A percentile compares a stretch with the other conserved stretches of the same genome.
These are phyloP conservation scores for Caranx ignobilis DNA, from an alignment of 2,113 vertebrate species.

Conservation along the genomic window DNA sequence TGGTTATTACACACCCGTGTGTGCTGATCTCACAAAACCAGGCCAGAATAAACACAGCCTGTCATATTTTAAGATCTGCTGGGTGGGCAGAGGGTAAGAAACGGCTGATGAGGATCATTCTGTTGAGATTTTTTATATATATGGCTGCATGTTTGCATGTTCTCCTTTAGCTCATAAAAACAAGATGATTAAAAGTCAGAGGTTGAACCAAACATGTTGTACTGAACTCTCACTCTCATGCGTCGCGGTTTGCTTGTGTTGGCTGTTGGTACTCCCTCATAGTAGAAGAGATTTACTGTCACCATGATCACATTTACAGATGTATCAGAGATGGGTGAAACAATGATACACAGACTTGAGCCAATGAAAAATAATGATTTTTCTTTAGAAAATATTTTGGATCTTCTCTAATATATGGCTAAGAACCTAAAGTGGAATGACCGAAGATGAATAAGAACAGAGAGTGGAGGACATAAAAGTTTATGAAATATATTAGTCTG, in stretches of 20 bases:
- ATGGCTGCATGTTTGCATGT: constrained; percentile 12
- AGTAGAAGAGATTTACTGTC: constrained; percentile 41
- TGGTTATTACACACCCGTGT: background rate
- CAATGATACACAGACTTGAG: background rate
- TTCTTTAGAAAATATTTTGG: too few species aligned
- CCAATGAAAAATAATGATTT: background rate
- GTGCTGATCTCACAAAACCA: constrained; percentile 31
- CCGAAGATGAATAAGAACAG: background rate
- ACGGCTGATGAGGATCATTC: background rate
- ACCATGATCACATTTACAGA: constrained; percentile 7
- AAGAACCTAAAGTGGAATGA: background rate
- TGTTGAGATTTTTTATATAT: constrained; percentile 9
- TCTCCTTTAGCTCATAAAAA: constrained; percentile 32
- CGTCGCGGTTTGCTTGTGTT: constrained; percentile 41
- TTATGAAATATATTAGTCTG: background rate
- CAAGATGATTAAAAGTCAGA: constrained; percentile 42
- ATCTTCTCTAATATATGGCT: background rate
- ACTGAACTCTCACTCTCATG: constrained; percentile 41
- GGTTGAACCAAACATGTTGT: constrained; percentile 28
- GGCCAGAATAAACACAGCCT: constrained; percentile 50
- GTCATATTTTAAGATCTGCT: constrained; percentile 47
- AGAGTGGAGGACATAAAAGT: background rate
- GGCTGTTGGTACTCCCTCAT: constrained; percentile 18
- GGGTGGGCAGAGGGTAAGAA: constrained; percentile 21
- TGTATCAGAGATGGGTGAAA: constrained; percentile 18